phyloP scores from a whole-genome alignment of 2,888 invertebrate genomes.

The Nephrocerus scutellatus region DNA sequence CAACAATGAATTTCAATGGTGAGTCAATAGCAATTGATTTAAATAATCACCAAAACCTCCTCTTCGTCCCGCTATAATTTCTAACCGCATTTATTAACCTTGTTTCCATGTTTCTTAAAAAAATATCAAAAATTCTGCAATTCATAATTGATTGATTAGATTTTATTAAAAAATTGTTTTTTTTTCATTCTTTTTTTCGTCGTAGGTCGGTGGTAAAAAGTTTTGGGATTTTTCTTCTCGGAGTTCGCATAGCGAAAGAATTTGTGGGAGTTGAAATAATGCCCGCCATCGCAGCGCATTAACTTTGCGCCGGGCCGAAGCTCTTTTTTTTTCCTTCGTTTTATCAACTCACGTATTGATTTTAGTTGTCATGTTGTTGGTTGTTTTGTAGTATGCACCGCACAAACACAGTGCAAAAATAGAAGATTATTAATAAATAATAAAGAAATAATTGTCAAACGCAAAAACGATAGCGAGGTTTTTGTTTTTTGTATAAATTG shows the following conservation, averaged over 20 bases:
- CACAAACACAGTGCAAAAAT: no score
- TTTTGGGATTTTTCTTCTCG: slow-evolving; percentile 67
- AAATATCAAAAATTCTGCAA: neutral
- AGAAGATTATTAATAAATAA: no score
- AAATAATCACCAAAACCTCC: slow-evolving; percentile 19
- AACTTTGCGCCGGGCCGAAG: no score
- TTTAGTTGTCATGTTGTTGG: no score
- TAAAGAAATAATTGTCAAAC: no score
- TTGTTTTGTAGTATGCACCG: no score
- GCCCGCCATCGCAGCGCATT: slow-evolving; percentile 50
- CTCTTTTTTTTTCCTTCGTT: no score
- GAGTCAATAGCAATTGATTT: slow-evolving; percentile 35
- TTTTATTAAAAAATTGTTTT: slow-evolving; percentile 31
- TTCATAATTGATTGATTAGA: slow-evolving; percentile 11
- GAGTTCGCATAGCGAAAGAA: slow-evolving; percentile 71
- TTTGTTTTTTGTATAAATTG: no score
- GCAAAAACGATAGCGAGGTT: no score
- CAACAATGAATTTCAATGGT: slow-evolving; percentile 74
- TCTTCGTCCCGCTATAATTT: slow-evolving; percentile 1
- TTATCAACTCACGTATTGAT: no score
- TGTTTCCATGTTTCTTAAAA: slow-evolving; percentile 3
- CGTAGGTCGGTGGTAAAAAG: slow-evolving; percentile 74
- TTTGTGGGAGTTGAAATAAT: slow-evolving; percentile 68
- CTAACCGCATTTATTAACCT: no score
- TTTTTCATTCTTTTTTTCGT: slow-evolving; percentile 22